These are phyloP conservation scores for Rhineura floridana DNA, from an alignment of 2,113 vertebrate species.

Conservation along the genomic window DNA sequence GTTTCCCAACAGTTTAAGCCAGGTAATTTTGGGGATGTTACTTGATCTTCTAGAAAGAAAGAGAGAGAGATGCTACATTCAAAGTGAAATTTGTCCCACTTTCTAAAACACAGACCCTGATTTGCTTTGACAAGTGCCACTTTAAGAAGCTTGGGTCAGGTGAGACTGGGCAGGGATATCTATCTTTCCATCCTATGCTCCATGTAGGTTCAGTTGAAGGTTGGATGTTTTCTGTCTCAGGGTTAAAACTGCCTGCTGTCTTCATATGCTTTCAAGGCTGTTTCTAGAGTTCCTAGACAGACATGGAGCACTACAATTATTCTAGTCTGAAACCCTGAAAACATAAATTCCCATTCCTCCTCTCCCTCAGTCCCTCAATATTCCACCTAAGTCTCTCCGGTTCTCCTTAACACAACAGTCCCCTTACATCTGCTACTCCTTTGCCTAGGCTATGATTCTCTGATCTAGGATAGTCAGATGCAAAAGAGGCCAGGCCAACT, in stretches of 20 bases:
- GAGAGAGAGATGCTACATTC: slow-evolving; percentile 8
- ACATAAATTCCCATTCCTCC: neutral
- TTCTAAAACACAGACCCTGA: neutral
- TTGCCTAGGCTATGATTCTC: neutral
- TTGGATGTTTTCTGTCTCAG: neutral
- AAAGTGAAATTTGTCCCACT: slow-evolving; percentile 29
- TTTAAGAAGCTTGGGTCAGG: neutral
- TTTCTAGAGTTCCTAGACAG: neutral
- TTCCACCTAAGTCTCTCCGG: no score
- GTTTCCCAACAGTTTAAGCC: slow-evolving; percentile 71
- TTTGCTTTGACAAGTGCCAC: neutral
- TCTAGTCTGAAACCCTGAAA: neutral
- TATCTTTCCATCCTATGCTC: no score
- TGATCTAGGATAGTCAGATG: no score
- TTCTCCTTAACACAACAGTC: no score
- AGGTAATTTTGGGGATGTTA: slow-evolving; percentile 63
- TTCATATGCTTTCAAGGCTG: neutral
- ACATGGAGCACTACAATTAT: neutral
- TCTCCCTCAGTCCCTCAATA: neutral
- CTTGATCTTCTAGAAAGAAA: slow-evolving; percentile 57
- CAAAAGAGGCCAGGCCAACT: no score
- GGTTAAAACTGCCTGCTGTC: neutral
- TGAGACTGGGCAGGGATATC: neutral
- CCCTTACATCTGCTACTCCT: neutral
- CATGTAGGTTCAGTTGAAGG: neutral